Evolutionary conservation across 2,113 vertebrate genomes (phyloP).

Genomic region (Prunella fulvescens): DNA sequence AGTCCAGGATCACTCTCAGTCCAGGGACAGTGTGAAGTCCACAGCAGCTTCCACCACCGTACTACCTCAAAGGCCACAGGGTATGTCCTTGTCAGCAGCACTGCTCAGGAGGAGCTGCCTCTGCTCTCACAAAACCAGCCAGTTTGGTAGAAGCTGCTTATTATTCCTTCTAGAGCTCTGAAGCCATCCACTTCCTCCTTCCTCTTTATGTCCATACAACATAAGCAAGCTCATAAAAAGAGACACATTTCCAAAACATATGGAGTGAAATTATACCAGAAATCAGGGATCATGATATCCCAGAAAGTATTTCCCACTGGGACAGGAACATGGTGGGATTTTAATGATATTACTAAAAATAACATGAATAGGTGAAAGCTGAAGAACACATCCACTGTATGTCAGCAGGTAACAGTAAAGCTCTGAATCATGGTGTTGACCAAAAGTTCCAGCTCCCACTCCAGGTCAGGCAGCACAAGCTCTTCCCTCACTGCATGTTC

Average conservation of each 20-base stretch:
- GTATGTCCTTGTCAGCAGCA: not conserved
- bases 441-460: not conserved
- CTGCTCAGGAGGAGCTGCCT: not conserved
- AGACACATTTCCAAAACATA: not conserved
- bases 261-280: not conserved
- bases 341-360: not conserved
- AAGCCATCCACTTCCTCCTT: not conserved
- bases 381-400: not conserved
- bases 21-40: not conserved
- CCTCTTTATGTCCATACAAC: not conserved
- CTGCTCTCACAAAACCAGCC: not conserved
- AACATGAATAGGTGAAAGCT: not conserved
- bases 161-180: not conserved
- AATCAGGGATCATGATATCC: not conserved
- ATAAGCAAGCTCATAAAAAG: not conserved
- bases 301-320: not conserved
- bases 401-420: not conserved
- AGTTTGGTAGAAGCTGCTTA: not conserved
- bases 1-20: not conserved
- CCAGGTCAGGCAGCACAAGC: not conserved
- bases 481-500: not conserved
- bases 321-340: not conserved
- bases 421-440: rapidly evolving
- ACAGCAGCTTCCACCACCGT: not conserved
- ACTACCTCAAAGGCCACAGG: not conserved